Base-by-base conservation (phyloP, 2,888 invertebrate species). In the Aquatica leii region DNA sequence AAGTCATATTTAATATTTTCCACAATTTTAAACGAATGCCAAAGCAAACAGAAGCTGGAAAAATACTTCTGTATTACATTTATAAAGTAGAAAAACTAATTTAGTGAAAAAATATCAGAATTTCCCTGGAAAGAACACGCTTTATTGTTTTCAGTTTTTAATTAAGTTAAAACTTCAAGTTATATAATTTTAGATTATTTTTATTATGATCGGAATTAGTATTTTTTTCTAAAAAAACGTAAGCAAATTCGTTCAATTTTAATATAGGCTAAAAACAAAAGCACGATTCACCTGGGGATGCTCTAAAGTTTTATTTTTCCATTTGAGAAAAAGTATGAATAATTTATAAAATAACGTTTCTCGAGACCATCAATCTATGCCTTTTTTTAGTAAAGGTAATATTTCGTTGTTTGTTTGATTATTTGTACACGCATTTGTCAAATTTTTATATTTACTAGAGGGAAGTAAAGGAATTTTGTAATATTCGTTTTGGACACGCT, bases 311-410 rank as follows among this genome's bases (percentile, higher is more conserved):
- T 43, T 17, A 43, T 43, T 43, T 43, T 43, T 43, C 41, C 41
- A 43, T 43, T 43, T 43, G 41, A 43, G 41, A 43, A 43, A 43
- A 43, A 43, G 41, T 43, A 43, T 43, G 41, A 43, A 43, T 43
- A 43, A 43, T 43, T 43, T 43, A 43, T 43, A 43, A 17, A 43
- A 43, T 43, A 14, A 5, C 41, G 14, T 43, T 43, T 14, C 14
- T 43, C 41, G 17, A 43, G 15, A 43, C 14, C 41, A 43, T 43
- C 14, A 43, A 43, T 43, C 41, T 43, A 43, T 17, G 41, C 41
- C 41, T n/a, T 43, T 43, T 40, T 43, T 43, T 17, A 17, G 17
- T 17, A 17, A 43, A 43, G 17, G 14, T 43, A 43, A 15, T 43
- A 43, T 43, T 43, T 43, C 17, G 14, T 43, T 17, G 17, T 14